Percentiles rank a stretch among this genome's conserved stretches.
Evolutionary conservation across 2,888 invertebrate genomes (phyloP).

Genomic region (Himalopsyche kuldschensis): DNA sequence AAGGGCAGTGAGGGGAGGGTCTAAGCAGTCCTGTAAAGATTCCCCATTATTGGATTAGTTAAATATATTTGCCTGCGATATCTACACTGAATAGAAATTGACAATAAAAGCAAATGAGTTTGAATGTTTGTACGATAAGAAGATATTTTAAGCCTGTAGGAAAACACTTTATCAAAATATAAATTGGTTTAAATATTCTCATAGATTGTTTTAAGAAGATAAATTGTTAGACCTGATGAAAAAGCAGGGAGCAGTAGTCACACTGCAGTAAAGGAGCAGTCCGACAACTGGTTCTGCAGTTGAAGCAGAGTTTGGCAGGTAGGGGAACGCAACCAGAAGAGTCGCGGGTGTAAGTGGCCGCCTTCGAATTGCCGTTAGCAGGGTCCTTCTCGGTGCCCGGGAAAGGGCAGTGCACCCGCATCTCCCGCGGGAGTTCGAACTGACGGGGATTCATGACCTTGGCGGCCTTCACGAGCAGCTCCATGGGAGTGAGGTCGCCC

Average conservation of each 20-base stretch:
- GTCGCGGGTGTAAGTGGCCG: conserved; percentile 46
- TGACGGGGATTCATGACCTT: conserved; percentile 85
- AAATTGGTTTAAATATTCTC: no score
- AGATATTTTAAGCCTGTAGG: no score
- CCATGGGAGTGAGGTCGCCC: conserved; percentile 65
- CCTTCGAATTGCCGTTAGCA: background rate
- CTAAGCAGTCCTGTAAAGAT: conserved; percentile 75
- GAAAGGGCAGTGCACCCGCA: conserved; percentile 74
- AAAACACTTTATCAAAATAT: no score
- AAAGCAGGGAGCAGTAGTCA: conserved; percentile 89
- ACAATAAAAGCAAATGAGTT: no score
- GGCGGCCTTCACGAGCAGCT: conserved; percentile 80
- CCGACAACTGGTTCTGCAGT: conserved; percentile 82
- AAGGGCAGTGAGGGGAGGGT: conserved; percentile 86
- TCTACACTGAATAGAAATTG: no score
- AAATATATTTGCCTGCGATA: background rate
- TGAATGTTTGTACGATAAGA: no score
- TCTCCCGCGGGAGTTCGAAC: conserved; percentile 83
- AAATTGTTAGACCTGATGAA: conserved; percentile 66
- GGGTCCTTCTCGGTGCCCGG: conserved; percentile 81
- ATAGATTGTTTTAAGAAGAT: no score
- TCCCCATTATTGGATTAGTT: background rate
- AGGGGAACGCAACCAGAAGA: conserved; percentile 71
- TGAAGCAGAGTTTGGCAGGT: conserved; percentile 82
- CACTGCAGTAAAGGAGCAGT: conserved; percentile 85